Evolutionary conservation across 2,888 invertebrate genomes (phyloP).

Genomic region (Caenorhabditis sulstoni): DNA sequence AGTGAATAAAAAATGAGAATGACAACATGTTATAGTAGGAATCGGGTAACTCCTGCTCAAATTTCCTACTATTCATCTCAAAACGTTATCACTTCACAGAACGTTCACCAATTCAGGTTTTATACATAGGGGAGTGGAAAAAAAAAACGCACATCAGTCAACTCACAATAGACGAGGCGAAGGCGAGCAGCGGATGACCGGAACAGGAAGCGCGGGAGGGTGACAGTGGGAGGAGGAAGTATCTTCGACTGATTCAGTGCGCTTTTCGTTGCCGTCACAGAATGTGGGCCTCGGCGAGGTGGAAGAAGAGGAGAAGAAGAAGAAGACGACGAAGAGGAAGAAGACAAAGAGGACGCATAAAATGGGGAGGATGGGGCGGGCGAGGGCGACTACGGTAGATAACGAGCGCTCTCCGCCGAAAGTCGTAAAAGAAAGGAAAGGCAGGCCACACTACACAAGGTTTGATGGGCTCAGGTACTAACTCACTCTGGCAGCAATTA

Average conservation of each 20-base stretch:
- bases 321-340: neutral
- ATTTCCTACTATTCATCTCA: neutral
- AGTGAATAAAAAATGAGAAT: constrained; percentile 2
- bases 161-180: no score
- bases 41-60: no score
- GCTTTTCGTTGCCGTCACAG: no score
- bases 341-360: neutral
- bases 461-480: constrained; percentile 2
- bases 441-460: neutral
- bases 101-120: neutral
- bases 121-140: neutral
- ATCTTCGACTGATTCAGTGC: constrained; percentile 19
- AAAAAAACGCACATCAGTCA: no score
- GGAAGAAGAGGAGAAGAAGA: neutral
- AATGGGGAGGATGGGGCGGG: neutral
- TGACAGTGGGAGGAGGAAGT: constrained; percentile 17
- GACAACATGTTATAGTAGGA: no score
- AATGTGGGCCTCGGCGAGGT: no score
- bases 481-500: constrained; percentile 13
- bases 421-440: constrained; percentile 10
- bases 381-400: constrained; percentile 45
- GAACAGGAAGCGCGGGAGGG: constrained; percentile 30
- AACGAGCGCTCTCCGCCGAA: neutral
- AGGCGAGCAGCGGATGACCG: neutral
- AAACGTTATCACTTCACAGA: neutral